Conservation (phyloP, 1,140 invertebrate species). For the Drosophila subpulchrella region DNA sequence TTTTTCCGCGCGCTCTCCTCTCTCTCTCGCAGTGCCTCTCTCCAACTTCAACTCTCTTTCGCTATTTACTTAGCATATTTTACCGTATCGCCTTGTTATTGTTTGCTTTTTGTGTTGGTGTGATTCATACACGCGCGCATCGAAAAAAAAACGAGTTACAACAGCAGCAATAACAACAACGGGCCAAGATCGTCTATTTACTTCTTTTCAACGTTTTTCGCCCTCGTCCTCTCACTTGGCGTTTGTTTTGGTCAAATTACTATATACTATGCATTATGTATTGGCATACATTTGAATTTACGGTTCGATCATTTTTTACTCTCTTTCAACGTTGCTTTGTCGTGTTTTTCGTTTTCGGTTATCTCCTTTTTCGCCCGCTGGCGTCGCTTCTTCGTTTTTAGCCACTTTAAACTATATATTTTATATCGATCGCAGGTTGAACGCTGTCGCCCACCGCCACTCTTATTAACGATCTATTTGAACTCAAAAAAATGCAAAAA, state of each 20-base stretch:
- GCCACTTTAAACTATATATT: not conserved
- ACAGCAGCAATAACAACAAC: constrained; percentile 50
- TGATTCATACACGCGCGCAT: constrained; percentile 74
- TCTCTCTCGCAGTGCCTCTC: constrained; percentile 33
- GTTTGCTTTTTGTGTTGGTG: constrained; percentile 49
- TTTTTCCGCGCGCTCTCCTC: constrained; percentile 22
- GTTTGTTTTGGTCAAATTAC: constrained; percentile 23
- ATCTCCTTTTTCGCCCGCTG: constrained; percentile 13
- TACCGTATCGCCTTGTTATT: constrained; percentile 50
- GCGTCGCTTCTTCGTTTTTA: constrained; percentile 5
- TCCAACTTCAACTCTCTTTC: constrained; percentile 24
- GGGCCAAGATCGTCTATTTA: constrained; percentile 64
- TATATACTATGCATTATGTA: constrained; percentile 3
- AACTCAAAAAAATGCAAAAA: constrained; percentile 36
- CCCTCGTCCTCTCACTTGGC: not conserved
- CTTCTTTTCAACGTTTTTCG: constrained; percentile 10
- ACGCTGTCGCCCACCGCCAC: no score
- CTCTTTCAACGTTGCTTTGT: constrained; percentile 23
- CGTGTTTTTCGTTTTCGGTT: constrained; percentile 28
- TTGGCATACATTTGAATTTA: constrained; percentile 10
- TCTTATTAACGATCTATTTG: constrained; percentile 20
- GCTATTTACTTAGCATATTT: constrained; percentile 62
- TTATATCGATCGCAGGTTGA: not conserved
- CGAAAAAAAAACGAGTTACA: constrained; percentile 69
- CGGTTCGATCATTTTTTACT: constrained; percentile 29